Conservation (phyloP, 2,113 vertebrate genomes). For the Esox niger region DNA sequence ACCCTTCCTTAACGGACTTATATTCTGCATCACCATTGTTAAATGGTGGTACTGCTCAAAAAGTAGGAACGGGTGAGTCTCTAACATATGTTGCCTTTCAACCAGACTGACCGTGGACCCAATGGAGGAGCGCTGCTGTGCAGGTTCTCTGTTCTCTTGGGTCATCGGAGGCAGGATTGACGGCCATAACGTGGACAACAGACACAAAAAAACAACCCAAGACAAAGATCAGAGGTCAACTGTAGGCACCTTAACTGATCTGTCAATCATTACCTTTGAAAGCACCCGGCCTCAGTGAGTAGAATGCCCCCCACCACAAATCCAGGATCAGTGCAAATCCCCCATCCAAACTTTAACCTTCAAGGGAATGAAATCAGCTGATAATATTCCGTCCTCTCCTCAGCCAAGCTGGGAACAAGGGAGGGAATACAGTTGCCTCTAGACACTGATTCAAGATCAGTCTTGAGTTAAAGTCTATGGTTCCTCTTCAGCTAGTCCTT, state of each 20-base stretch:
- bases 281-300: slow-evolving; percentile 6
- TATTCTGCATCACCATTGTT: not conserved
- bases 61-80: not conserved
- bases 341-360: not conserved
- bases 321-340: no score
- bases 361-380: not conserved
- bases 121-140: not conserved
- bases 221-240: slow-evolving; percentile 19
- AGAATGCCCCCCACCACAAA: not conserved
- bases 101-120: not conserved
- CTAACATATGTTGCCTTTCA: not conserved
- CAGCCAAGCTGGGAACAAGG: not conserved
- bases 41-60: not conserved
- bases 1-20: not conserved
- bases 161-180: slow-evolving; percentile 10
- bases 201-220: slow-evolving; percentile 23
- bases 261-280: not conserved
- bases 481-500: slow-evolving; percentile 14
- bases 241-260: not conserved
- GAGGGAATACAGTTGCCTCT: slow-evolving; percentile 7
- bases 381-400: no score
- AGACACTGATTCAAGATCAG: slow-evolving; percentile 47
- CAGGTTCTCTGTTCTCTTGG: slow-evolving; percentile 2
- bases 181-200: slow-evolving; percentile 23
- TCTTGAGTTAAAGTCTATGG: no score